Evolutionary conservation across 2,888 invertebrate genomes (phyloP), one percentile per base, ranked within the genome.

Genomic region (Callosobruchus maculatus): DNA sequence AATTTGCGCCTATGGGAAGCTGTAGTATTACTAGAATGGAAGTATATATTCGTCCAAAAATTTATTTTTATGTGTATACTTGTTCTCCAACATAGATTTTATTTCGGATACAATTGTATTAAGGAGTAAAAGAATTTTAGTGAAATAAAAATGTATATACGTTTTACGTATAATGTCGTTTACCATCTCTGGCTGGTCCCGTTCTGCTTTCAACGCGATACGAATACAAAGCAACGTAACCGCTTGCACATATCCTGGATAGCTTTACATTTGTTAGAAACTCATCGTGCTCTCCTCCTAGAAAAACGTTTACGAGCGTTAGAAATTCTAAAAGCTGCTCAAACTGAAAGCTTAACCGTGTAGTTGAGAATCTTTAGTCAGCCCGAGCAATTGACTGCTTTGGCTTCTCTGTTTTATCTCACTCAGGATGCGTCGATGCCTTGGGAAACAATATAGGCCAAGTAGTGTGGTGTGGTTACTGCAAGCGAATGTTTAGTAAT

Each of bases 341-440:
- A 9, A 18, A 72, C 74, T 77, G 72, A 77, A 77, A 77, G 77
- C 77, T 74, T 74, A 77, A 73, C 75, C 75, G 70, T 77, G 77
- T 77, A 74, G 73, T 71, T 74, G 73, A 70, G 70, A 74, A 74
- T 76, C 72, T 73, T 70, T 74, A 74, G 74, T 74, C 76, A 74
- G 70, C 31, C 67, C n/a, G 21, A 71, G 71, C 76, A 74, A 73
- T 75, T 74, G 72, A 73, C 72, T 73, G 69, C 26, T 73, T 67
- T 73, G 49, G 49, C 49, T 49, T 49, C 49, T 5, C 49, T 49
- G 73, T 75, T 75, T 71, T 75, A 75, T 75, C 73, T 72, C 22
- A 74, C 49, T 49, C 13, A 5, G 49, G 49, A 13, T 13, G 18
- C 49, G 49, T 18, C 49, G 49, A 49, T 18, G 49, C 49, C 49